Conservation (phyloP, 2,113 vertebrate species). For the Phalacrocorax aristotelis region DNA sequence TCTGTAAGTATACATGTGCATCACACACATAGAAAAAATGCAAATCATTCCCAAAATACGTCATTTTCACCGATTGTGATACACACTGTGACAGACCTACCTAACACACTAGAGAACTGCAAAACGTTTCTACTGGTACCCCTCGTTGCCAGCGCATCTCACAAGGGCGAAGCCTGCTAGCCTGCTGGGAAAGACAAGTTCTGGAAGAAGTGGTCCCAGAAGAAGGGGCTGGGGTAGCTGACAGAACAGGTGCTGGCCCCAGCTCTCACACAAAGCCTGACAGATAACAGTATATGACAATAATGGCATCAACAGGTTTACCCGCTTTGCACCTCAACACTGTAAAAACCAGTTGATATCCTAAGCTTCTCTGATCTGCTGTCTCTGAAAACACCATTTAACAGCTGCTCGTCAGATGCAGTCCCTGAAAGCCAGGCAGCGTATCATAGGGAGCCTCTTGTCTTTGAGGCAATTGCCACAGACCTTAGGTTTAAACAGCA, state of each 20-base stretch:
- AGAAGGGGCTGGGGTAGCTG: background rate
- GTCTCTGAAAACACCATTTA: background rate
- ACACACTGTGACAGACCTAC: background rate
- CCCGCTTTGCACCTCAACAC: background rate
- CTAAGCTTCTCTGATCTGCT: background rate
- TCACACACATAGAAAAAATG: background rate
- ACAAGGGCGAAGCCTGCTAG: background rate
- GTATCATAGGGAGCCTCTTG: background rate
- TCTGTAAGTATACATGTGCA: background rate
- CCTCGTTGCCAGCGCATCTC: background rate
- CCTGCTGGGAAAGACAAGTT: background rate
- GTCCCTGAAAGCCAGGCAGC: background rate
- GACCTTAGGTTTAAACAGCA: background rate
- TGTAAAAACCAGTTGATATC: background rate
- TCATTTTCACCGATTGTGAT: background rate
- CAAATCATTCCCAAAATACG: background rate
- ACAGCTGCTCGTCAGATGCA: rapidly evolving
- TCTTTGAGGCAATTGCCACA: background rate
- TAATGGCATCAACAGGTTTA: background rate
- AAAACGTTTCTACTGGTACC: background rate
- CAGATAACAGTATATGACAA: background rate
- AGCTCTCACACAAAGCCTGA: background rate
- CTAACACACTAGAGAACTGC: background rate
- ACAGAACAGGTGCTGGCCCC: background rate
- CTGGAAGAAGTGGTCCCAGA: background rate